A percentile compares a stretch with the other conserved stretches of the same genome.
phyloP scores from a whole-genome alignment of 2,113 vertebrate species.

The Hepsetus odoe region DNA sequence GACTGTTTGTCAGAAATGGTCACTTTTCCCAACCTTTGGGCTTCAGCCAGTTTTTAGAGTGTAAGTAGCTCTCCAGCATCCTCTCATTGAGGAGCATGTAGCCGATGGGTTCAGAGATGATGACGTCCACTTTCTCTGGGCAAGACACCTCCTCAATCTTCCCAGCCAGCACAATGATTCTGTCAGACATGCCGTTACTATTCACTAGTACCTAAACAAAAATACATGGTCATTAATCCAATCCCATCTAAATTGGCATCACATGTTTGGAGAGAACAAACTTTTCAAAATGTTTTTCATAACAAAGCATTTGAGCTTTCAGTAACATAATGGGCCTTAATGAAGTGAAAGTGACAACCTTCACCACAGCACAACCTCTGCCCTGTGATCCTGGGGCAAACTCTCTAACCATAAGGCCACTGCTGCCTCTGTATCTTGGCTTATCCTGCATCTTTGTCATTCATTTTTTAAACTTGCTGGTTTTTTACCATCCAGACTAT shows the following conservation, averaged over 20 bases:
- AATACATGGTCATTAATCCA: neutral
- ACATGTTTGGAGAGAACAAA: no score
- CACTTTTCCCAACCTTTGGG: slow-evolving; percentile 68
- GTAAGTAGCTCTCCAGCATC: slow-evolving; percentile 79
- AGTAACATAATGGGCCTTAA: neutral
- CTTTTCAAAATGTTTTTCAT: no score
- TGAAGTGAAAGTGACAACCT: no score
- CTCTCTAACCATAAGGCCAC: no score
- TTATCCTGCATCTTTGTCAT: no score
- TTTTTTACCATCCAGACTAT: no score
- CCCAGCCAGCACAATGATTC: slow-evolving; percentile 74
- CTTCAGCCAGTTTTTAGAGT: slow-evolving; percentile 81
- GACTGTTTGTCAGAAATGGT: neutral
- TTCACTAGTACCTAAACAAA: slow-evolving; percentile 74
- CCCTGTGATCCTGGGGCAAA: no score
- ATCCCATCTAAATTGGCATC: no score
- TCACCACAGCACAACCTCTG: no score
- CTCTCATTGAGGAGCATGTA: slow-evolving; percentile 81
- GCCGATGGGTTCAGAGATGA: slow-evolving; percentile 82
- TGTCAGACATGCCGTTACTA: slow-evolving; percentile 77
- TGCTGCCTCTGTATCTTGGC: no score
- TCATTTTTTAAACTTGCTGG: no score
- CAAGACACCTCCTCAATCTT: slow-evolving; percentile 78
- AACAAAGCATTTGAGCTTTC: no score
- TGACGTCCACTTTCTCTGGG: slow-evolving; percentile 76